Evolutionary conservation across 2,888 invertebrate genomes (phyloP).

Genomic region (Conomelus anceps): DNA sequence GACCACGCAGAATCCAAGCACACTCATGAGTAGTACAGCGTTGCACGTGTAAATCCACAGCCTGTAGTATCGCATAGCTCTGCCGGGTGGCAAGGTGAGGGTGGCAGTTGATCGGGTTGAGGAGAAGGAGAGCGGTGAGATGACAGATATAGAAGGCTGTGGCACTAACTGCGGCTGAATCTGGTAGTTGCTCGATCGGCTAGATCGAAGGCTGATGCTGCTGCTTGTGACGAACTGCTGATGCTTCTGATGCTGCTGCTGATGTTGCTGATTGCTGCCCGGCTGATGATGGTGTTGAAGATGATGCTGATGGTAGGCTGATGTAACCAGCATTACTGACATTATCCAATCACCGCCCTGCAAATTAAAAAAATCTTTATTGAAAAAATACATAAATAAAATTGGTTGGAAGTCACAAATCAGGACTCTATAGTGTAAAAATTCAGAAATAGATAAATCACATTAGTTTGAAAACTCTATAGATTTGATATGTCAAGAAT

Average conservation of each 20-base stretch:
- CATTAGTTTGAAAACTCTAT: too few relatives aligned
- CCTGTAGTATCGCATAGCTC: conserved; percentile 72
- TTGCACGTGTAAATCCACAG: conserved; percentile 91
- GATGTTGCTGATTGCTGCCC: background rate
- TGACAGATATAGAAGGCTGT: background rate
- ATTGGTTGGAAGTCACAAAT: too few relatives aligned
- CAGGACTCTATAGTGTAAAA: too few relatives aligned
- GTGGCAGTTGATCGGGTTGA: conserved; percentile 37
- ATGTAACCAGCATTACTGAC: background rate
- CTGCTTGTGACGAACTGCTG: background rate
- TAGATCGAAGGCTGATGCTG: background rate
- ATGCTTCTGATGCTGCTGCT: background rate
- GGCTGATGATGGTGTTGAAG: background rate
- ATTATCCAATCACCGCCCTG: background rate
- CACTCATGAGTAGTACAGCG: conserved; percentile 75
- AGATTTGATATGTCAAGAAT: too few relatives aligned
- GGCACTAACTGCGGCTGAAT: background rate
- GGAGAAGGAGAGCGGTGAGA: conserved; percentile 29
- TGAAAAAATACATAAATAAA: too few relatives aligned
- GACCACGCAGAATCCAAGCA: conserved; percentile 50
- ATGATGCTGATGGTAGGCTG: background rate
- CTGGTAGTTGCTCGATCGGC: too few relatives aligned
- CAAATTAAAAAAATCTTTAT: too few relatives aligned
- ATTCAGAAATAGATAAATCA: too few relatives aligned
- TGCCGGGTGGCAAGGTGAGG: conserved; percentile 29